Conservation (phyloP, 2,113 vertebrate species). For the Nothocercus julius region DNA sequence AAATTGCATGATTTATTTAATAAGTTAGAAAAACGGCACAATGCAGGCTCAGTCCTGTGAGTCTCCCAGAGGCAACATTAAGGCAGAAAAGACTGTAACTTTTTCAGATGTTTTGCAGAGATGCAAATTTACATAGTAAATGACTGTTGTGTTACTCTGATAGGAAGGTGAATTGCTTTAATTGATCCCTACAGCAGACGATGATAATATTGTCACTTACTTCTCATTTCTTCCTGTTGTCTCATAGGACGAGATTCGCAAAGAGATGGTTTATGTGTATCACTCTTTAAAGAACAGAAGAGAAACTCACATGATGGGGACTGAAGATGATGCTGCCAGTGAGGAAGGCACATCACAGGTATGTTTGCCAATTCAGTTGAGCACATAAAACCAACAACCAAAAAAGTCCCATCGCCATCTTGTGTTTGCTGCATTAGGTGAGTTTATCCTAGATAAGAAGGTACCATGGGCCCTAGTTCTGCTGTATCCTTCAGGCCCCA, state of each 20-base stretch:
- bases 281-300: slow-evolving; percentile 89
- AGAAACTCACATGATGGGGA: slow-evolving; percentile 91
- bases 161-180: neutral
- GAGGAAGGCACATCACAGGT: slow-evolving; percentile 62
- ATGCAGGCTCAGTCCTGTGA: neutral
- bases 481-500: neutral
- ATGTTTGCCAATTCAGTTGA: neutral
- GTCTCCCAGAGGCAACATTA: neutral
- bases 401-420: rapidly evolving
- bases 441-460: neutral
- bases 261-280: slow-evolving; percentile 84
- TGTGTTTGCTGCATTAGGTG: neutral
- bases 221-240: neutral
- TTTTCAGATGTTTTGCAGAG: neutral
- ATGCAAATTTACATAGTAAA: neutral
- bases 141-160: neutral
- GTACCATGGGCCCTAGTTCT: neutral
- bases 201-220: neutral
- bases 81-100: neutral
- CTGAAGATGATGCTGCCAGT: slow-evolving; percentile 20
- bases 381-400: neutral
- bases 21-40: neutral
- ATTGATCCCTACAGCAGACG: neutral
- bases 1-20: neutral
- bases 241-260: slow-evolving; percentile 78